Base-by-base conservation (phyloP, 2,888 invertebrate species). In the Eilema sororculum region DNA sequence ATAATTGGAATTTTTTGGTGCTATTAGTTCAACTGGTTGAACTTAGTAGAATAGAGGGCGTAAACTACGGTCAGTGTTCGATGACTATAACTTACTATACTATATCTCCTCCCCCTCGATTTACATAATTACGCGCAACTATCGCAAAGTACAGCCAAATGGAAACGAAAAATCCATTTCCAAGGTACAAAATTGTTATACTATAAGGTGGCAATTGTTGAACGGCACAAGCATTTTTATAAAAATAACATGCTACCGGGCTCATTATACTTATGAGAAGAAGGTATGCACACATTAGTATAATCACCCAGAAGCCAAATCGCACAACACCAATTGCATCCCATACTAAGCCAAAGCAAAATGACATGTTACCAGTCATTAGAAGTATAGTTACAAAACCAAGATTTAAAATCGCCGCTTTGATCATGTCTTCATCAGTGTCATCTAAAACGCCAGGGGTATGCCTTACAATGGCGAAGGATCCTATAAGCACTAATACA, bases 91-190 rank as follows among this genome's bases (percentile, higher is more conserved):
- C 16, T 20, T 46, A n/a, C n/a, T n/a, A n/a, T n/a, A n/a, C n/a
- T 20, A 46, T n/a, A 9, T 8, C 52, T n/a, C 6, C n/a, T 5
- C 6, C 52, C 1, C n/a, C 30, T 60, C 57, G 65, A 24, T 57
- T 56, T 28, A 33, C 30, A 73, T 79, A 75, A 72, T 85, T 89
- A 66, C 84, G 82, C 9, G 82, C 78, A 1, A 90, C 85, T 8
- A 86, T 73, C 78, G 82, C 78, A 67, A 88, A 91, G 81, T 90
- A 91, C 12, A 90, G 28, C 90, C 91, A 92, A 2, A 87, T 0
- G 59, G 85, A 77, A 25, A 89, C 67, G 77, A 86, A 92, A 13
- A 84, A 0, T 0, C 84, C 81, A 9, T 85, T 0, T 8, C 64
- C 0, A 2, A 84, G 4, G 58, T 83, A 80, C 12, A 30, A 68